Percentiles rank a stretch among this genome's conserved stretches.
These are phyloP conservation scores for Smutsia temminckii DNA, from an alignment of 2,797 vertebrate genomes.

Conservation along the genomic window DNA sequence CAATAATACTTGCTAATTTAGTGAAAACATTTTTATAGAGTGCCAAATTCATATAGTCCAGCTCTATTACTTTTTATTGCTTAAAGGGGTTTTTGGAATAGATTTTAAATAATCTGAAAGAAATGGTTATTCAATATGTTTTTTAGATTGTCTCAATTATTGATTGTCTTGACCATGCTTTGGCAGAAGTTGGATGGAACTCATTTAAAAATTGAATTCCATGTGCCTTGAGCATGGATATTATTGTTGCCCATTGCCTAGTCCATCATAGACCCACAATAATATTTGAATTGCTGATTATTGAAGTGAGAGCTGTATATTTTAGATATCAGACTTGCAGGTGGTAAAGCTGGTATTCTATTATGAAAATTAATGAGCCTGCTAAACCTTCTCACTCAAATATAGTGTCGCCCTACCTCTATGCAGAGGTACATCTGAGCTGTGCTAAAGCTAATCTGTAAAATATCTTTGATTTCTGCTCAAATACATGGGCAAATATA, in stretches of 20 bases:
- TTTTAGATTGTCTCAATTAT: background rate
- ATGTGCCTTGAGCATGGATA: background rate
- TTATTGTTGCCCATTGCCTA: background rate
- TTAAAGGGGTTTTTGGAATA: background rate
- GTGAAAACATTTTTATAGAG: conserved; percentile 28
- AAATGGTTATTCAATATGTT: background rate
- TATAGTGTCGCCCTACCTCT: background rate
- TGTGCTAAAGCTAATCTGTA: background rate
- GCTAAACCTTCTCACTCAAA: background rate
- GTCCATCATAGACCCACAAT: background rate
- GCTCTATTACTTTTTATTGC: conserved; percentile 5
- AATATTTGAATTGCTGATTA: conserved; percentile 33
- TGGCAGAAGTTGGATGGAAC: conserved; percentile 17
- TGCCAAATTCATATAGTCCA: conserved; percentile 4
- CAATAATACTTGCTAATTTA: conserved; percentile 50
- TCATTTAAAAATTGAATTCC: conserved; percentile 37
- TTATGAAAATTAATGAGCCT: conserved; percentile 40
- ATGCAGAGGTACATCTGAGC: background rate
- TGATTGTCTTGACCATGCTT: conserved; percentile 23
- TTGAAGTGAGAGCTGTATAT: conserved; percentile 14
- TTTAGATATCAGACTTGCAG: conserved; percentile 19
- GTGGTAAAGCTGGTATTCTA: conserved; percentile 41
- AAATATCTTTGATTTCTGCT: background rate
- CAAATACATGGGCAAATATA: background rate
- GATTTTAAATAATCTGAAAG: background rate